phyloP scores from a whole-genome alignment of 2,113 vertebrate species.

The Gracilinanus agilis region DNA sequence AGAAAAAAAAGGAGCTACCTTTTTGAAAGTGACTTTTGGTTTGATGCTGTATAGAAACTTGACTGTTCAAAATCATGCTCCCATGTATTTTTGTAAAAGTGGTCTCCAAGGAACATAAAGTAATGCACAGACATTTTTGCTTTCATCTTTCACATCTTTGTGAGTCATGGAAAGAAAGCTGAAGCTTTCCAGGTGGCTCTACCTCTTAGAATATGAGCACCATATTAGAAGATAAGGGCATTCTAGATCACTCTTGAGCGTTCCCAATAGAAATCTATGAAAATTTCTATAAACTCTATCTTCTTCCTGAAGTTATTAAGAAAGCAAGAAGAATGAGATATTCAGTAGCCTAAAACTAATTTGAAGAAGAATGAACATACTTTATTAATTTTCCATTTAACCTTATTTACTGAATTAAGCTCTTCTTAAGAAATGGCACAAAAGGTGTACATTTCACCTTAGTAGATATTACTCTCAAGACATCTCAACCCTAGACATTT shows the following conservation, averaged over 20 bases:
- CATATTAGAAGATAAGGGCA: background rate
- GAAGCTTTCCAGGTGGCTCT: background rate
- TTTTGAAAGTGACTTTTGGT: conserved; percentile 4
- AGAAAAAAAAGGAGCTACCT: background rate
- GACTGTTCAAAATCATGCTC: conserved; percentile 1
- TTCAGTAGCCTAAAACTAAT: background rate
- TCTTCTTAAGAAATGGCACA: no score
- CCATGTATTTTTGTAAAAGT: background rate
- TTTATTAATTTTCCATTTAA: no score
- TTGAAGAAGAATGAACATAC: no score
- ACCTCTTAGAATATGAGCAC: background rate
- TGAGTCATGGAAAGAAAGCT: conserved; percentile 11
- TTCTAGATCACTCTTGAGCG: conserved; percentile 40
- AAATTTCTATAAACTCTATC: background rate
- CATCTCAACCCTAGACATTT: no score
- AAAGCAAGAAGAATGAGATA: conserved; percentile 13
- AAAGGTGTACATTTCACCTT: no score
- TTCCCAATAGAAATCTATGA: background rate
- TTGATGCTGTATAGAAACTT: background rate
- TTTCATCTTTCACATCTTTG: background rate
- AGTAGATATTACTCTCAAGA: background rate
- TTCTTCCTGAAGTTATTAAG: background rate
- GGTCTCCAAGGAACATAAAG: background rate
- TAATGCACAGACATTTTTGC: background rate
- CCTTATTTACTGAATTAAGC: no score